Evolutionary conservation across 2,888 invertebrate species (phyloP).

Genomic region (Cantharis nigra): DNA sequence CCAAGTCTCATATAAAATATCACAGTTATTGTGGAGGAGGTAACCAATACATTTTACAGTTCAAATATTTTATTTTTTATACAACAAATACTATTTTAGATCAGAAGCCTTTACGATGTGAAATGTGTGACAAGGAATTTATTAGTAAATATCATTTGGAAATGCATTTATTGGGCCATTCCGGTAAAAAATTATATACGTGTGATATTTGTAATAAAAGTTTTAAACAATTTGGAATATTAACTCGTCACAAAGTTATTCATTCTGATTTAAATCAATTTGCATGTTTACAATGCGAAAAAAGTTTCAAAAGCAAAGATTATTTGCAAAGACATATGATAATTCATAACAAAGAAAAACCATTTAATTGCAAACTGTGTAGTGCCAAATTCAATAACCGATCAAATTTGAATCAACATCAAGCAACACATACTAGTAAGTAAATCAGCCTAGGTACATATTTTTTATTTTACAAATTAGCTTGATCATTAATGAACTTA

Average conservation of each 20-base stretch:
- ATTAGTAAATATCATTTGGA: constrained; percentile 72
- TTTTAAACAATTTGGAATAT: constrained; percentile 71
- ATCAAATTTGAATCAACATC: constrained; percentile 72
- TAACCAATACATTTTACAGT: constrained; percentile 27
- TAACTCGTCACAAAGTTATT: constrained; percentile 71
- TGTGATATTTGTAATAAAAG: constrained; percentile 69
- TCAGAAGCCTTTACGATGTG: constrained; percentile 59
- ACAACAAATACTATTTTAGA: no score
- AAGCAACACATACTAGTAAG: constrained; percentile 62
- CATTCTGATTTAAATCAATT: constrained; percentile 62
- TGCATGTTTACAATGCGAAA: constrained; percentile 65
- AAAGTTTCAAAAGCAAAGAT: constrained; percentile 63
- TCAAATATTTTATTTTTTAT: no score
- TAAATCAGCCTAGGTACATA: background rate
- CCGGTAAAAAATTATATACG: constrained; percentile 63
- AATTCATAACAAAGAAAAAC: constrained; percentile 67
- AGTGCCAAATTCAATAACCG: constrained; percentile 63
- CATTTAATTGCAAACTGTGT: constrained; percentile 66
- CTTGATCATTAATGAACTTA: no score
- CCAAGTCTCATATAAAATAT: constrained; percentile 69
- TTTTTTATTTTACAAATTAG: no score
- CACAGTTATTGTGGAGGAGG: constrained; percentile 66
- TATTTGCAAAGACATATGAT: constrained; percentile 65
- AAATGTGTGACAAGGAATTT: constrained; percentile 65
- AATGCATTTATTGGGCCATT: constrained; percentile 72